Conservation (phyloP, 2,888 invertebrate genomes). For the Thelaira solivaga region DNA sequence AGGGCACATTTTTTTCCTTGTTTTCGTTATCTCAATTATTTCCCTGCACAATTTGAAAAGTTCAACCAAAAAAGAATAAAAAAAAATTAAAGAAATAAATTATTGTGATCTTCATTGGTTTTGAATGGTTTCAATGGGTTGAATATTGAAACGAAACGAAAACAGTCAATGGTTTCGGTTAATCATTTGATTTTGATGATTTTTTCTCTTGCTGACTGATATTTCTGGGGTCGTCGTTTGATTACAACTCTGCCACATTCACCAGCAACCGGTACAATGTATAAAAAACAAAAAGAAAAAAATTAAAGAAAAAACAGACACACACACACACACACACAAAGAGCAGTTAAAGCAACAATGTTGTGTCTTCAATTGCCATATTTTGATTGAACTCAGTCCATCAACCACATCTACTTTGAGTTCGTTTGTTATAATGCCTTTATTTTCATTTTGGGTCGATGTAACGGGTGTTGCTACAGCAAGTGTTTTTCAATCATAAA, state of each 20-base stretch:
- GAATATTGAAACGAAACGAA: background rate
- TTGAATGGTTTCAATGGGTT: conserved; percentile 14
- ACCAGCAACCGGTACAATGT: background rate
- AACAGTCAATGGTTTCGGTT: conserved; percentile 12
- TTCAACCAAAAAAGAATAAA: no score
- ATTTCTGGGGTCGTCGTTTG: conserved; percentile 22
- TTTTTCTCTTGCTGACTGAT: conserved; percentile 22
- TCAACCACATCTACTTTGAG: conserved; percentile 26
- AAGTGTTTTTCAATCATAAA: no score
- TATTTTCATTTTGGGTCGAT: conserved; percentile 9
- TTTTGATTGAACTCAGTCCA: conserved; percentile 59
- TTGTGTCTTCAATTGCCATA: conserved; percentile 37
- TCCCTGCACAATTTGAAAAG: no score
- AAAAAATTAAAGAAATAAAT: background rate
- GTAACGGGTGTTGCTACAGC: conserved; percentile 1
- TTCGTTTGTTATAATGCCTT: conserved; percentile 37
- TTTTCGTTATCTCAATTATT: no score
- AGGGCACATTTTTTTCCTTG: no score
- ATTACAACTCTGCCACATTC: background rate
- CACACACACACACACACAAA: no score
- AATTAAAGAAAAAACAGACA: no score
- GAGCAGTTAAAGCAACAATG: conserved; percentile 50
- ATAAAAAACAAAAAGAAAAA: background rate
- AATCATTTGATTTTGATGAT: conserved; percentile 19
- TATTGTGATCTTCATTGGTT: conserved; percentile 13